Evolutionary conservation across 2,888 invertebrate genomes (phyloP), one percentile per base, ranked within the genome.

Genomic region (Ophion ventricosus): DNA sequence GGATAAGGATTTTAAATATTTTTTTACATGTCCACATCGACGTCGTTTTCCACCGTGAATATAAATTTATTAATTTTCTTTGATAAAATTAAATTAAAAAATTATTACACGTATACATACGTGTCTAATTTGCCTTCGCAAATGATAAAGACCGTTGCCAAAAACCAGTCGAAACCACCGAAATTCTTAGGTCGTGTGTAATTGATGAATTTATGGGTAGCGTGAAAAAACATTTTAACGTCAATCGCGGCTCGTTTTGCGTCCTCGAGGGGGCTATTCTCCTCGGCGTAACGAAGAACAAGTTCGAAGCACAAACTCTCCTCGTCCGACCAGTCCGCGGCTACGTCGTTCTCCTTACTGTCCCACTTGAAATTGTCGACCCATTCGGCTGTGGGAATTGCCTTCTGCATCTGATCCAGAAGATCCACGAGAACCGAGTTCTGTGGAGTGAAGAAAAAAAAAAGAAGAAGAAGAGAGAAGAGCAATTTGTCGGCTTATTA

Each of bases 101-200:
- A 49, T 35, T 4, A 35, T 35, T 35, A 23, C 11, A 29, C 56
- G 25, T n/a, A 11, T 76, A 87, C 89, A 80, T 86, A 93, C 93
- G 87, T 91, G 5, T 91, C 88, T 11, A 92, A 29, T 69, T 91
- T 82, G 57, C 92, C 92, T 77, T 88, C 82, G 72, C 93, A 93
- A 59, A 92, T 88, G 26, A 93, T 87, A 70, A 93, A 93, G 2
- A 93, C 85, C n/a, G 92, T 92, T 14, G 92, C 88, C 23, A 93
- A 83, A 81, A 93, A 93, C 93, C 93, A 93, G 76, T 93, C 93
- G 77, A 93, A 93, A 20, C 90, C 90, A 56, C 91, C 87, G 74
- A 91, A 93, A 67, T 87, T 86, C 2, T 80, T 80, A 54, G 89
- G 84, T 78, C 89, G 91, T 4, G 89, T 84, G 29, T 91, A 91